phyloP scores from a whole-genome alignment of 2,888 invertebrate species.

The Creontiades dilutus region DNA sequence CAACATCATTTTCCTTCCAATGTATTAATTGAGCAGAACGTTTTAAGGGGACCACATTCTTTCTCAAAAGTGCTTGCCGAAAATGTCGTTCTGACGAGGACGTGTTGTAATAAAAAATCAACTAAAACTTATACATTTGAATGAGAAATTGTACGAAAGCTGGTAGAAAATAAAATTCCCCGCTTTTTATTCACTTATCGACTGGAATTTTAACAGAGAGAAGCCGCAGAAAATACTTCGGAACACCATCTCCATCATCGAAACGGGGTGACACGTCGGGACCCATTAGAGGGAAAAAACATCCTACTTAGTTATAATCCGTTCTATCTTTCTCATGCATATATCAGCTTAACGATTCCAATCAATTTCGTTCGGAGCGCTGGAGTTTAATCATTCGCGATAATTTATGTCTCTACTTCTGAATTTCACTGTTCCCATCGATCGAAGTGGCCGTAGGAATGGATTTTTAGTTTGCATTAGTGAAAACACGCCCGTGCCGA shows the following conservation, averaged over 20 bases:
- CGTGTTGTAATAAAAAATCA: too few relatives aligned
- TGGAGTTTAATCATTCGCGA: slow-evolving; percentile 50
- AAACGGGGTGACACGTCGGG: slow-evolving; percentile 47
- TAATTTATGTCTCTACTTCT: slow-evolving; percentile 55
- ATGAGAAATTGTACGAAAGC: too few relatives aligned
- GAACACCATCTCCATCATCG: slow-evolving; percentile 24
- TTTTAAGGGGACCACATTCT: background rate
- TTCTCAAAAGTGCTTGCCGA: background rate
- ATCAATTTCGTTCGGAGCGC: slow-evolving; percentile 38
- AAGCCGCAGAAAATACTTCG: background rate
- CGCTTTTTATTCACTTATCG: too few relatives aligned
- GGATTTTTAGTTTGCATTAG: too few relatives aligned
- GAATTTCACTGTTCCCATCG: slow-evolving; percentile 36
- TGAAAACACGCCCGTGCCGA: too few relatives aligned
- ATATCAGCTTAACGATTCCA: slow-evolving; percentile 59
- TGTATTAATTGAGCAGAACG: background rate
- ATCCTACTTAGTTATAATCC: slow-evolving; percentile 52
- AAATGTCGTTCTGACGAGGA: too few relatives aligned
- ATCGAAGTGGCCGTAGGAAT: background rate
- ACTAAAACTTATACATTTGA: too few relatives aligned
- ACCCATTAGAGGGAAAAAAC: slow-evolving; percentile 55
- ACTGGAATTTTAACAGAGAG: background rate
- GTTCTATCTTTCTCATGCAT: slow-evolving; percentile 43
- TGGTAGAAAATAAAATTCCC: too few relatives aligned
- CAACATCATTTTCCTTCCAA: background rate